These are phyloP conservation scores for Sardinella longiceps DNA, from an alignment of 2,797 vertebrate genomes.

Conservation along the genomic window DNA sequence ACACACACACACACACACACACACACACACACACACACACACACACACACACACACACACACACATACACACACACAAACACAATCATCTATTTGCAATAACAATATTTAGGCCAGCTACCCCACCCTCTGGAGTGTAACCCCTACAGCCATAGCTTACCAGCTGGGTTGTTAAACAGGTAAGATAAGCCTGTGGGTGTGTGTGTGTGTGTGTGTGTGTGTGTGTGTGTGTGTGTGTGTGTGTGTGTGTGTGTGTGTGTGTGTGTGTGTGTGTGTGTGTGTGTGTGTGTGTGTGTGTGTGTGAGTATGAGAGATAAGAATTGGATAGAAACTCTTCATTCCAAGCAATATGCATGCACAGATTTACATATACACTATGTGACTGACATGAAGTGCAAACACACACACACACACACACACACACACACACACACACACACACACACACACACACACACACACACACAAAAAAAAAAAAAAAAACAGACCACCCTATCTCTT, in stretches of 20 bases:
- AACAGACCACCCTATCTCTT: too few species aligned
- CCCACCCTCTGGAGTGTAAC: background rate
- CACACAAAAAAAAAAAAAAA: background rate
- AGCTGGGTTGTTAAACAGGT: constrained; percentile 41
- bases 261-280: constrained; percentile 24
- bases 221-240: background rate
- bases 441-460: constrained; percentile 16
- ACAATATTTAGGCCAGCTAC: constrained; percentile 42
- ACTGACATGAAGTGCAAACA: too few species aligned
- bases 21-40: constrained; percentile 4
- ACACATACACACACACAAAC: constrained; percentile 12
- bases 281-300: too few species aligned
- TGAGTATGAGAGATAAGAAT: constrained; percentile 67
- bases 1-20: background rate
- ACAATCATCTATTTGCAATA: background rate
- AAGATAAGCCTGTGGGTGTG: constrained; percentile 37
- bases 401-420: too few species aligned
- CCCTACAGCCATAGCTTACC: constrained; percentile 28
- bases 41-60: constrained; percentile 9
- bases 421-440: constrained; percentile 27
- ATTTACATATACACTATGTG: too few species aligned
- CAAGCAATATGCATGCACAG: constrained; percentile 63
- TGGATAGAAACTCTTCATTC: constrained; percentile 65
- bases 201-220: background rate
- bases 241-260: constrained; percentile 25